phyloP scores from a whole-genome alignment of 2,113 vertebrate genomes.

The Sakesphorus luctuosus region DNA sequence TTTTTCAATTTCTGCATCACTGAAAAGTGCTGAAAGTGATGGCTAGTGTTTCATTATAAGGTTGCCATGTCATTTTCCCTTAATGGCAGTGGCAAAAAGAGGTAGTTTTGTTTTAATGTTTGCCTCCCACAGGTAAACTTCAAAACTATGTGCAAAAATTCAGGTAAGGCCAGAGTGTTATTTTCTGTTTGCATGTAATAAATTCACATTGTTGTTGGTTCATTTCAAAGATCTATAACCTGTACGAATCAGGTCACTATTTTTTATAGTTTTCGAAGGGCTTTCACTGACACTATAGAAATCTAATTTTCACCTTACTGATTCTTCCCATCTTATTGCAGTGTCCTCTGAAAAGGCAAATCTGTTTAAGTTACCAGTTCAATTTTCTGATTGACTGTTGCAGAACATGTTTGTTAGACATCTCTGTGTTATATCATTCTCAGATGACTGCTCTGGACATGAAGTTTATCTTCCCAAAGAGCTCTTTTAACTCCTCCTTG shows the following conservation, averaged over 20 bases:
- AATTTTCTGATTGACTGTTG: not conserved
- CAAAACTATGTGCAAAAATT: not conserved
- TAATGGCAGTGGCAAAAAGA: not conserved
- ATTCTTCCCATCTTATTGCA: not conserved
- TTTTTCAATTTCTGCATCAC: not conserved
- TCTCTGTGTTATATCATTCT: not conserved
- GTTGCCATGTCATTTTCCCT: not conserved
- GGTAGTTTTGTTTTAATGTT: not conserved
- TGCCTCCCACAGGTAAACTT: not conserved
- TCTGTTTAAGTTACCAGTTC: not conserved
- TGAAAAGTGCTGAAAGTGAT: not conserved
- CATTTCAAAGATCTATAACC: not conserved
- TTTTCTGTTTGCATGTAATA: not conserved
- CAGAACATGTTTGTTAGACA: not conserved
- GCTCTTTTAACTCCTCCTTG: not conserved
- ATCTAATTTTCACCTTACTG: not conserved
- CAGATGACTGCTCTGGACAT: not conserved
- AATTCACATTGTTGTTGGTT: not conserved
- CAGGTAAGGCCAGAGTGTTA: not conserved
- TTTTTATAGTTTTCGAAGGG: not conserved
- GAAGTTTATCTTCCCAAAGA: not conserved
- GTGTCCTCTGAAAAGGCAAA: not conserved
- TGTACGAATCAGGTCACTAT: accelerated
- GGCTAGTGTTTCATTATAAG: not conserved
- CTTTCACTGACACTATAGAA: not conserved